Conservation (phyloP, 2,888 invertebrate genomes). For the Sphaerophoria taeniata region DNA sequence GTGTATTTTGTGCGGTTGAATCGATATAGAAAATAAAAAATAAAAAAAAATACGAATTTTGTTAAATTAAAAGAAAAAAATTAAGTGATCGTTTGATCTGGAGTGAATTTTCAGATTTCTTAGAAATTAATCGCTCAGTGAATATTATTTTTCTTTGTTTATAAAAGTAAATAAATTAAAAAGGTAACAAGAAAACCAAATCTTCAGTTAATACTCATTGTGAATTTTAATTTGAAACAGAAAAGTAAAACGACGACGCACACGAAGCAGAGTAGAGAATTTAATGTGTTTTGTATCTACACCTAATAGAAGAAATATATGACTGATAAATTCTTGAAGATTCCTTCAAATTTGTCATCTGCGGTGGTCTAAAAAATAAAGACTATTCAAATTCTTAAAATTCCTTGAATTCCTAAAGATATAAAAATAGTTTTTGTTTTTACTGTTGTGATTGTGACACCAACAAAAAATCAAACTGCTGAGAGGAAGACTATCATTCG, state of each 20-base stretch:
- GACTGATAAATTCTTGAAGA: neutral
- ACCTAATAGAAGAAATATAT: slow-evolving; percentile 12
- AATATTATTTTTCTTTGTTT: slow-evolving; percentile 21
- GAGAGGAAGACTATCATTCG: too few species aligned
- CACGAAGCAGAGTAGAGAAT: slow-evolving; percentile 1
- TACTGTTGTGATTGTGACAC: slow-evolving; percentile 32
- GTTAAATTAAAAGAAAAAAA: slow-evolving; percentile 1
- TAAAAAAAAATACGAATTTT: slow-evolving; percentile 39
- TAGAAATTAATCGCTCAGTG: slow-evolving; percentile 12
- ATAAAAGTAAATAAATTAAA: slow-evolving; percentile 18
- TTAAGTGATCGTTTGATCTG: slow-evolving; percentile 42
- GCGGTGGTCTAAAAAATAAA: slow-evolving; percentile 33
- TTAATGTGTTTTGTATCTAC: neutral
- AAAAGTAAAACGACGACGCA: neutral
- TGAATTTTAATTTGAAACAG: neutral
- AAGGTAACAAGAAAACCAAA: slow-evolving; percentile 42
- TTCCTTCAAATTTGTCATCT: neutral
- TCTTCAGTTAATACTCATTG: neutral
- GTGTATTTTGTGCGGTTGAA: slow-evolving; percentile 50
- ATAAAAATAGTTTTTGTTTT: slow-evolving; percentile 11
- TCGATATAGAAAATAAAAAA: slow-evolving; percentile 23
- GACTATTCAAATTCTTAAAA: slow-evolving; percentile 44
- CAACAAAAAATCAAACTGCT: too few species aligned
- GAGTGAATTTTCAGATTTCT: slow-evolving; percentile 30
- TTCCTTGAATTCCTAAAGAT: slow-evolving; percentile 47